Evolutionary conservation across 2,113 vertebrate genomes (phyloP).

Genomic region (Strix uralensis): DNA sequence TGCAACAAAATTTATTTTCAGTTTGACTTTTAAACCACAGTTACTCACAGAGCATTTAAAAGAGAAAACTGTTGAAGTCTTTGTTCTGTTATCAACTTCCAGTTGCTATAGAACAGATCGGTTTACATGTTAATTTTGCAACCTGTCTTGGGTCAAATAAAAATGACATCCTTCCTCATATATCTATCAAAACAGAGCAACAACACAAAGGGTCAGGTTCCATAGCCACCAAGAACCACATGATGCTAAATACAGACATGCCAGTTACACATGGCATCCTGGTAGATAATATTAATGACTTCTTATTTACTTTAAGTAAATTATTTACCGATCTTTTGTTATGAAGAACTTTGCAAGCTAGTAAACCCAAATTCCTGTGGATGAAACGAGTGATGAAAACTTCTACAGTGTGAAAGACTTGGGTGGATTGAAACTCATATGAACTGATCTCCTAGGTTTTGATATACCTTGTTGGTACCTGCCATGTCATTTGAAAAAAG

Average conservation of each 20-base stretch:
- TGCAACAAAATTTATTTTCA: not conserved
- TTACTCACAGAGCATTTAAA: not conserved
- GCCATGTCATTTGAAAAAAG: not conserved
- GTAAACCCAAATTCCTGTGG: not conserved
- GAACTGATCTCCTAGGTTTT: not conserved
- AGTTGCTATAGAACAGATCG: not conserved
- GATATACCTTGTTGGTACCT: not conserved
- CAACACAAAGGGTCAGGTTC: not conserved
- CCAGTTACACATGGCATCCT: not conserved
- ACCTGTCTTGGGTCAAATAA: not conserved
- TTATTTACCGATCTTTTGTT: not conserved
- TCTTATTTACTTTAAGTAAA: not conserved
- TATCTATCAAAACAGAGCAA: not conserved
- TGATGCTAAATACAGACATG: not conserved
- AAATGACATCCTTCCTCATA: not conserved
- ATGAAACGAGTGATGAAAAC: not conserved
- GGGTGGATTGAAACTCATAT: not conserved
- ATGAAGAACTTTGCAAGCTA: not conserved
- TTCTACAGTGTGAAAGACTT: not conserved
- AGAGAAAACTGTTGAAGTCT: not conserved
- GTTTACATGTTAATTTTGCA: not conserved
- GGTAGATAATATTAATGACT: not conserved
- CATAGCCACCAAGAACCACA: not conserved
- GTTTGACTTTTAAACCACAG: not conserved
- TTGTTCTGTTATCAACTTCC: not conserved